These are phyloP conservation scores for Podarcis raffonei DNA, from an alignment of 2,113 vertebrate species.

Conservation along the genomic window DNA sequence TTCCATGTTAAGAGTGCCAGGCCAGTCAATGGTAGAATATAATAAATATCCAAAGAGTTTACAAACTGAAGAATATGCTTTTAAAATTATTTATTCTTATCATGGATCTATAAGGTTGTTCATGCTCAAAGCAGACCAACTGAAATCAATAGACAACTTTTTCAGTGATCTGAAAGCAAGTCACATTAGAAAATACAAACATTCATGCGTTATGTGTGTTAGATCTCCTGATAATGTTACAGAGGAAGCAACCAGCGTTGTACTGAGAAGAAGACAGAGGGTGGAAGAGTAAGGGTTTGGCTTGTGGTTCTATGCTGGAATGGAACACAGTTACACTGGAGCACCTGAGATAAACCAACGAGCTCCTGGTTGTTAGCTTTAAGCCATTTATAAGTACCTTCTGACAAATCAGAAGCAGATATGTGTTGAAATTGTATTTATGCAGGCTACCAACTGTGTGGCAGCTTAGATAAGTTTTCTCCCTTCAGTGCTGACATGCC, in stretches of 20 bases:
- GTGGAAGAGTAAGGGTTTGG: neutral
- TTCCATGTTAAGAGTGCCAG: no score
- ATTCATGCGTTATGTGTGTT: neutral
- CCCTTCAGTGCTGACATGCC: neutral
- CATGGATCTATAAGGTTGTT: neutral
- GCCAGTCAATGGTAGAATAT: no score
- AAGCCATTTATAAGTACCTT: neutral
- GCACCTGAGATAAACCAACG: neutral
- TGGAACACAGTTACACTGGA: neutral
- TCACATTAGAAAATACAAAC: neutral
- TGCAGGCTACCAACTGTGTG: neutral
- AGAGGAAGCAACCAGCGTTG: neutral
- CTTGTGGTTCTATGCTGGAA: neutral
- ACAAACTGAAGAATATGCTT: no score
- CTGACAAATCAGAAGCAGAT: neutral
- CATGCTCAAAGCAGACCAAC: neutral
- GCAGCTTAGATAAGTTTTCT: neutral
- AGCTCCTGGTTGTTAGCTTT: neutral
- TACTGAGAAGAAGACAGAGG: neutral
- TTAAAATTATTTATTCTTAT: no score
- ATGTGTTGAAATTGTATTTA: neutral
- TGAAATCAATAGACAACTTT: neutral
- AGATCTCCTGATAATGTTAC: neutral
- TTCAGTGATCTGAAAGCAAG: neutral
- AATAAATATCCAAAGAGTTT: no score